Base-by-base conservation (phyloP, 2,797 vertebrate genomes). In the Ibycter americanus region DNA sequence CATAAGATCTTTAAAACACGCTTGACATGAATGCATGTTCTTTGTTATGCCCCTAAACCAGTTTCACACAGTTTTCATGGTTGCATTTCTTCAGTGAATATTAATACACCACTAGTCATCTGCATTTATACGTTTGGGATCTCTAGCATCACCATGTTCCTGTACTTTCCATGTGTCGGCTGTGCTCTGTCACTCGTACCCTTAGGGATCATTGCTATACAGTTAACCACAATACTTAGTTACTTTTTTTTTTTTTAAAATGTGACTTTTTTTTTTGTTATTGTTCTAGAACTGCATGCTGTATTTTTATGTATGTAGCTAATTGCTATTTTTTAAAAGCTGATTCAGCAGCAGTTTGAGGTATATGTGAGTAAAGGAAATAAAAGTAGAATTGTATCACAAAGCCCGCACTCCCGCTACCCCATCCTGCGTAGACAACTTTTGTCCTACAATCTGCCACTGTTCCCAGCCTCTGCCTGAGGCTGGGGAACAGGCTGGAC, bases 401-500 rank as follows among this genome's bases (percentile, higher is more conserved):
- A 23, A 15, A 62, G 26, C 9, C 29, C 23, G 36, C 38, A 27
- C 23, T 42, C 25, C 31, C 27, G 13, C n/a, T 11, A 6, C 22
- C 19, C 10, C 46, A 46, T 23, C 36, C 34, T 4, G 4, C 31
- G 59, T 1, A 36, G 40, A 54, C 15, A 79, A 34, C 15, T 70
- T 78, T n/a, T 46, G 21, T 36, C 26, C 49, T 27, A 12, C 9
- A 55, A 19, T 7, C 42, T 27, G 34, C 40, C 68, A 13, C 8
- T 31, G 22, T 13, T 51, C 44, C 66, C 32, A 54, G 32, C 17
- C 15, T 59, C 38, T 72, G 58, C 29, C 65, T 32, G 25, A 32
- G 25, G 19, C 12, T 44, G 38, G 32, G 34, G 34, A 26, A 46
- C 0, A 1, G 34, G 22, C 1, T 29, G 65, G 49, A n/a, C 9